Base-by-base conservation (phyloP, 2,888 invertebrate species). In the Rhorus exstirpatorius region DNA sequence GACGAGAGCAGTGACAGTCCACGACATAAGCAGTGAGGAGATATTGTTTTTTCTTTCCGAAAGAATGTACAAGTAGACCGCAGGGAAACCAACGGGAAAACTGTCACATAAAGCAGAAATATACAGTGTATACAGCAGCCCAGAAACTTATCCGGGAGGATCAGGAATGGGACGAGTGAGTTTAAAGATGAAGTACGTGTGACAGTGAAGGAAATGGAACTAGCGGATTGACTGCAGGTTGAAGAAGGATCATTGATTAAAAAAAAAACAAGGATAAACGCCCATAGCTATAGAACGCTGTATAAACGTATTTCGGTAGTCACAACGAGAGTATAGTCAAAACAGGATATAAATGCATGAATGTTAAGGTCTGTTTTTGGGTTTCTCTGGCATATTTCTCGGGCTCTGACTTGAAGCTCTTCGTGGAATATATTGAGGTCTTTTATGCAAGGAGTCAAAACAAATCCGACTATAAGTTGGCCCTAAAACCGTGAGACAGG, bases 261-360 rank as follows among this genome's bases (percentile, higher is more conserved):
- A n/a, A n/a, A 51, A 55, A 55, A 63, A 21, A 71, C 21, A 44
- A 21, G 61, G 19, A 58, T 58, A 35, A 24, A 31, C 35, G 6
- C 8, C 26, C 44, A n/a, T 19, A 53, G 19, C 21, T 24, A 63
- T n/a, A 21, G 24, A 24, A 10, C 14, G 19, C 35, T 58, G 58
- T n/a, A 60, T 68, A 74, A 68, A 21, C 21, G 10, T 38, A 17
- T 55, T 19, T 19, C 31, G 19, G 31, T 17, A 51, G 10, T 10
- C 2, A 17, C 10, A 58, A n/a, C n/a, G 12, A 1, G 21, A 68
- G 53, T n/a, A 12, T 38, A 6, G 26, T 60, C 31, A 65, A 81
- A 71, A 44, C 51, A 41, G 61, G 46, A 74, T 53, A 21, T 24
- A 49, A 46, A 19, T 44, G 41, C 41, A 58, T 58, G 55, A 63